Evolutionary conservation across 2,797 vertebrate genomes (phyloP).

Genomic region (Danio choprae): DNA sequence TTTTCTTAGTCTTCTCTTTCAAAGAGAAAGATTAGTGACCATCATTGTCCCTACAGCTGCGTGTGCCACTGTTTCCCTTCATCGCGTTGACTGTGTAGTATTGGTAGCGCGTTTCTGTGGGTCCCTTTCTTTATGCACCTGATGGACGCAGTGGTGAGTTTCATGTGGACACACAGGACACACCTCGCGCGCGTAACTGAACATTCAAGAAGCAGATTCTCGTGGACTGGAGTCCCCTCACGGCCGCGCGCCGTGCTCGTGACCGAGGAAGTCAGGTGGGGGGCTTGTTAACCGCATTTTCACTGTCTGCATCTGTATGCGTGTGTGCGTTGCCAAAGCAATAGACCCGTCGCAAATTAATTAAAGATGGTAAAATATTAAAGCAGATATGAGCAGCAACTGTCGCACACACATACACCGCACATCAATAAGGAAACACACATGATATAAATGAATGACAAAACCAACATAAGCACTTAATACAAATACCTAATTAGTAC

Average conservation of each 20-base stretch:
- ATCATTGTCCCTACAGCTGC: slow-evolving; percentile 35
- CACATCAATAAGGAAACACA: not conserved
- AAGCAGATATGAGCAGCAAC: not conserved
- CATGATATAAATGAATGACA: no score
- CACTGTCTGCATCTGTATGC: not conserved
- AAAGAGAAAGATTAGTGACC: slow-evolving; percentile 50
- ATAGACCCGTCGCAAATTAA: not conserved
- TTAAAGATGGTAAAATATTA: not conserved
- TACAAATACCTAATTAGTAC: no score
- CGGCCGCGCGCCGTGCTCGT: slow-evolving; percentile 26
- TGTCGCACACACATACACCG: not conserved
- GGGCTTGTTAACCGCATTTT: slow-evolving; percentile 21
- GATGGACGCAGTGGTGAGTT: slow-evolving; percentile 26
- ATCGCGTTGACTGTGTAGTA: slow-evolving; percentile 10
- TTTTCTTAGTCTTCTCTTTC: slow-evolving; percentile 30
- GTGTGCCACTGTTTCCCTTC: slow-evolving; percentile 23
- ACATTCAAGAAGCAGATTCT: slow-evolving; percentile 42
- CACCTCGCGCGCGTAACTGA: slow-evolving; percentile 31
- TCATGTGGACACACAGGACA: slow-evolving; percentile 29
- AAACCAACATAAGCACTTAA: no score
- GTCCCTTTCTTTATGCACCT: not conserved
- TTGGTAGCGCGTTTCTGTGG: slow-evolving; percentile 3
- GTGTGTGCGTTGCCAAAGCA: not conserved
- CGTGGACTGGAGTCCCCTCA: slow-evolving; percentile 42
- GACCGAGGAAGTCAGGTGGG: slow-evolving; percentile 14